Evolutionary conservation across 1,140 invertebrate genomes (phyloP).

Genomic region (Macrocentrus cingulum): DNA sequence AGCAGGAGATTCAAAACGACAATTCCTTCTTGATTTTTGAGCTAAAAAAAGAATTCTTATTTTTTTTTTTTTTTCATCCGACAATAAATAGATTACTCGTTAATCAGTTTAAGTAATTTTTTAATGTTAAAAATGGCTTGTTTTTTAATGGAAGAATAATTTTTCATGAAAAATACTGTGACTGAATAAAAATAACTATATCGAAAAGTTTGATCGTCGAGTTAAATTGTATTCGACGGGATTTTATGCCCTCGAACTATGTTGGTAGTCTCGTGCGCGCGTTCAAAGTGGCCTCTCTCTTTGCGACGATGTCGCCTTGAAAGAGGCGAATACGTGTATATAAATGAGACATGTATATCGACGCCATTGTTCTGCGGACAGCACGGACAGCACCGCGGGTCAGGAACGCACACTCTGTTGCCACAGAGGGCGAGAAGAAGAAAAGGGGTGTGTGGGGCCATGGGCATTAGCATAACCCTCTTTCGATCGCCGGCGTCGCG

Average conservation of each 20-base stretch:
- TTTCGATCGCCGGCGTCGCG: conserved; percentile 1
- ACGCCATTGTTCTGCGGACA: conserved; percentile 50
- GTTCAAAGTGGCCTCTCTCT: conserved; percentile 1
- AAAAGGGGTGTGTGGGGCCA: conserved; percentile 26
- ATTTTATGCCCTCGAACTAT: conserved; percentile 34
- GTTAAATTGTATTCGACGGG: conserved; percentile 40
- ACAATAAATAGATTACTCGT: no score
- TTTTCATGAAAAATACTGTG: no score
- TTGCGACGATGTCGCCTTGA: neutral
- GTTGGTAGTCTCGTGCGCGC: conserved; percentile 15
- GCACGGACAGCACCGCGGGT: conserved; percentile 46
- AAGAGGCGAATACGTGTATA: conserved; percentile 45
- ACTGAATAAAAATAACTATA: conserved; percentile 7
- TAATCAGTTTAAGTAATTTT: no score
- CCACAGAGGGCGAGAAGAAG: conserved; percentile 27
- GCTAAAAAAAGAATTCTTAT: no score
- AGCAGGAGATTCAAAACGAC: no score
- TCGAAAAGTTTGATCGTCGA: conserved; percentile 24
- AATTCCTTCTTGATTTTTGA: no score
- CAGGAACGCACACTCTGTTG: conserved; percentile 50
- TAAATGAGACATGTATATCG: conserved; percentile 54
- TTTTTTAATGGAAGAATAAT: no score
- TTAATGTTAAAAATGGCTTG: no score
- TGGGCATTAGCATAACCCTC: conserved; percentile 43
- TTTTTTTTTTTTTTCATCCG: no score